Evolutionary conservation across 2,888 invertebrate species (phyloP), one percentile per base, ranked within the genome.

Genomic region (Hydroisotoma schaefferi): DNA sequence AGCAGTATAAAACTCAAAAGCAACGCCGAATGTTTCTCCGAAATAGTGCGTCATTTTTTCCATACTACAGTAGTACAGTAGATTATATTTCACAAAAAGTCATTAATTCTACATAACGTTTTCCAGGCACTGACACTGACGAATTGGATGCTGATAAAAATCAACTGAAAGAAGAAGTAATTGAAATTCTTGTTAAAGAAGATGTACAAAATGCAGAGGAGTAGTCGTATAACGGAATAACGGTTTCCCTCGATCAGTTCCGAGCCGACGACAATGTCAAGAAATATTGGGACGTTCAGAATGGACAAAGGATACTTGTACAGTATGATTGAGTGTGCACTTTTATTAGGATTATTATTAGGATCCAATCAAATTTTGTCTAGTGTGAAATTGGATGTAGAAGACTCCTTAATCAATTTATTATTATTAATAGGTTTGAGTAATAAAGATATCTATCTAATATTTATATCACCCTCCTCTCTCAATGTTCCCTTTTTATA

Each of bases 151-250:
- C 88, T 55, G 90, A 93, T 75, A 82, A 84, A 54, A 84, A 84
- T 74, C 92, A 93, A 77, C 85, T 92, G 74, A 93, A 94, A 77
- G 95, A 95, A 77, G 95, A 97, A 82, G 83, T 88, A 76, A 88
- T 97, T 75, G 95, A 97, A 87, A 94, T 95, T 87, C 90, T 97
- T 83, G 85, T 95, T 77, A 94, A 94, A 83, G 72, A 72, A 68
- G 72, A 72, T 59, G 55, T 56, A 43, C 63, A 63, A 61, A 62
- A 58, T 43, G 23, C 64, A 25, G 67, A 69, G 23, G 70, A 72
- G 65, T 72, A 67, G 64, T 67, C 33, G n/a, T 27, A 46, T 40
- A 10, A 53, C 12, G 8, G 33, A 33, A 33, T 10, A 10, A 33
- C 33, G 8, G 33, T 33, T 33, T 33, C n/a, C n/a, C n/a, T 33